Evolutionary conservation across 2,888 invertebrate species (phyloP), one percentile per base, ranked within the genome.

Genomic region (Yponomeuta malinellus): DNA sequence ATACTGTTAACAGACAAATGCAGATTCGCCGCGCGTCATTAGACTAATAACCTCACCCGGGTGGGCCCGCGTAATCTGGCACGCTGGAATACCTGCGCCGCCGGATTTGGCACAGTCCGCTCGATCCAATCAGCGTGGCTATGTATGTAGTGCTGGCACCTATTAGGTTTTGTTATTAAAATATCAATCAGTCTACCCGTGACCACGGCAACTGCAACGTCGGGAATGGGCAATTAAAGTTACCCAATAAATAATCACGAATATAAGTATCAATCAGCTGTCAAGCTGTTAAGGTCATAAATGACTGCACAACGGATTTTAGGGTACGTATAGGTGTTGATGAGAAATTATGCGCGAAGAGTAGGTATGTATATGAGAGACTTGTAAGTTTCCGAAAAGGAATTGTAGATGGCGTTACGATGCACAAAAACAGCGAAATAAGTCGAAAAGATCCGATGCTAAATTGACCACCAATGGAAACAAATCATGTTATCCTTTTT

Each of bases 1-100:
- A 59, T 15, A 15, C 52, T 15, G 52, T 15, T 59, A 5, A 15
- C 52, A 59, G 52, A 59, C 52, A 52, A 52, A 52, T 52, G 52
- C 10, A 59, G 52, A 12, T 12, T 59, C 52, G 15, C 12, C 52
- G 15, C 52, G 15, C 52, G 52, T 59, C 52, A 59, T 59, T 15
- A 15, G 52, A 59, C 52, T 59, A 59, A 59, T 59, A 59, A 15
- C 52, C 15, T 59, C 15, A 59, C 12, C 52, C 29, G 29, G 23
- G 29, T 10, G 1, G 31, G 65, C 4, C 52, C 52, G 52, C 65
- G 65, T 65, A 65, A 65, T 37, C 48, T 63, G 52, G 52, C 70
- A 70, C 31, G 33, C 33, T 31, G 48, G 48, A 43, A 52, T 52
- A 52, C 69, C 69, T 69, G 69, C 29, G n/a, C 69, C 31, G 63